Base-by-base conservation (phyloP, 2,888 invertebrate species). In the Nephrotoma flavescens region DNA sequence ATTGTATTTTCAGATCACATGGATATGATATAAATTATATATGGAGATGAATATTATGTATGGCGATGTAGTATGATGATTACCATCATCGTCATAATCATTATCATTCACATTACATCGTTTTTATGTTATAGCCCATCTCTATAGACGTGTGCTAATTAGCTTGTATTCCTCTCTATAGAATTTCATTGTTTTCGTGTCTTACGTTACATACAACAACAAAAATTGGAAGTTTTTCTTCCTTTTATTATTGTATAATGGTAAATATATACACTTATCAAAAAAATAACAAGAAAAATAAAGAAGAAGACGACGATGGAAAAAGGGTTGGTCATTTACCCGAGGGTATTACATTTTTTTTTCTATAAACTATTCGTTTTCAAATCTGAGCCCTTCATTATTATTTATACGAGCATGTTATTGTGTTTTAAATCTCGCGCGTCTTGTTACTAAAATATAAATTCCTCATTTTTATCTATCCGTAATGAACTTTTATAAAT, bases 121-220 rank as follows among this genome's bases (percentile, higher is more conserved):
- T 71, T 71, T 71, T 84, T 84, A 84, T 42, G 41, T 84, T 47
- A 42, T 42, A 42, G n/a, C 42, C 42, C 84, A 84, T 84, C 41
- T 84, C 84, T 42, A 84, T 42, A 84, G 84, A 42, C 84, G 84
- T 84, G 84, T 84, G 84, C 84, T 84, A 84, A 84, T 84, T 84
- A 84, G 84, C 42, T 84, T 84, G 84, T 84, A 84, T 84, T 42
- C 84, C 42, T 84, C 71, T 71, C 84, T 84, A 84, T 42, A 84
- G 84, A 84, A 84, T 84, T 84, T 84, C 84, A 84, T 84, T 84
- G 84, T 84, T 84, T 84, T 84, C 71, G 31, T 71, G 71, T 71
- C 71, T 71, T 71, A 71, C 31, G 31, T 31, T 71, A 71, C 31
- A 31, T 71, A 31, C 71, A 71, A 71, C 44, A 44, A 71, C 7